phyloP scores from a whole-genome alignment of 2,797 vertebrate genomes.

The Cirrhinus molitorella region DNA sequence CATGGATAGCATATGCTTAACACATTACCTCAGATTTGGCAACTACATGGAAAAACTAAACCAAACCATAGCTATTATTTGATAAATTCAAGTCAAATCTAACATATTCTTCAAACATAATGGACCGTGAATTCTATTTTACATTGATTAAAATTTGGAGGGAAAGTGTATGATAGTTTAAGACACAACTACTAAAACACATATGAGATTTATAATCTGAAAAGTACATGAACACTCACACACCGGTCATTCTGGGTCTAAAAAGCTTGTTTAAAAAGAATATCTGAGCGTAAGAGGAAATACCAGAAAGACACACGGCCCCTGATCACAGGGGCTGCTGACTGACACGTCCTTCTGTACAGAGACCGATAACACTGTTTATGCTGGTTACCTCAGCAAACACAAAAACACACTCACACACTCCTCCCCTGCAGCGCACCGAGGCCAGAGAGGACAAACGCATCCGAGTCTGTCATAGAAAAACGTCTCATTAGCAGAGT shows the following conservation, averaged over 20 bases:
- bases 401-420: conserved; percentile 42
- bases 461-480: not conserved
- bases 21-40: not conserved
- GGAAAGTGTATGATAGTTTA: not conserved
- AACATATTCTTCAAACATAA: not conserved
- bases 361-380: conserved; percentile 74
- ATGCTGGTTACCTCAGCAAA: conserved; percentile 60
- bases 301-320: conserved; percentile 49
- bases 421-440: conserved; percentile 42
- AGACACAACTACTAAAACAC: not conserved
- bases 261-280: conserved; percentile 29
- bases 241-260: not conserved
- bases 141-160: not conserved
- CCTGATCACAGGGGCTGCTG: conserved; percentile 66
- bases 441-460: conserved; percentile 6
- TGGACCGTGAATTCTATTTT: not conserved
- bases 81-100: not conserved
- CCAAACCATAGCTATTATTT: not conserved
- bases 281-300: conserved; percentile 63
- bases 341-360: conserved; percentile 75
- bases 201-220: not conserved
- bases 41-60: not conserved
- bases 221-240: not conserved
- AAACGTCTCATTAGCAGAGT: not conserved
- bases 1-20: not conserved